A percentile compares a stretch with the other conserved stretches of the same genome.
phyloP scores from a whole-genome alignment of 2,888 invertebrate genomes.

The Rhamphomyia laevipes region DNA sequence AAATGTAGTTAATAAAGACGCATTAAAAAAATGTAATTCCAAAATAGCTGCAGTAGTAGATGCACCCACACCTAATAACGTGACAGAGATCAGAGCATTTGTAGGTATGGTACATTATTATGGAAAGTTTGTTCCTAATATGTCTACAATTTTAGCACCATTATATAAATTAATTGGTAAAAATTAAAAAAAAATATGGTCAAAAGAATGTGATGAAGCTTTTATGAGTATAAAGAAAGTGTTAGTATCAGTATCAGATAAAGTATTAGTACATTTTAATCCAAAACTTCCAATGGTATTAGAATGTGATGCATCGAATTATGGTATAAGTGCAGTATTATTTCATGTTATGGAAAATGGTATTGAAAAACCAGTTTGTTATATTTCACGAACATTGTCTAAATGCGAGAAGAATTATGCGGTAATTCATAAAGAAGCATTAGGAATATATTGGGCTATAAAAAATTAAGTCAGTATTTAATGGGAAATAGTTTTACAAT shows the following conservation, averaged over 20 bases:
- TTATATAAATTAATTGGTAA: no score
- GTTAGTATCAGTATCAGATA: slow-evolving; percentile 5
- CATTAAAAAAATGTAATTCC: slow-evolving; percentile 14
- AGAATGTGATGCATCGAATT: slow-evolving; percentile 3
- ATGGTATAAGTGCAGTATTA: background rate
- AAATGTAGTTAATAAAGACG: slow-evolving; percentile 16
- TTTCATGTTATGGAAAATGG: background rate
- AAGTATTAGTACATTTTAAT: slow-evolving; percentile 8
- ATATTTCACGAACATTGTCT: background rate
- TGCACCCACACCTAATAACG: slow-evolving; percentile 15
- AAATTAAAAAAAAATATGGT: no score
- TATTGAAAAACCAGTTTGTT: background rate
- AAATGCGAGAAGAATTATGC: background rate
- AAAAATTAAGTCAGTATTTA: slow-evolving; percentile 16
- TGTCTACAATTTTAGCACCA: background rate
- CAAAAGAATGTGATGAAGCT: background rate
- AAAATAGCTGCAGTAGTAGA: slow-evolving; percentile 17
- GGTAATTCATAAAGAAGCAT: background rate
- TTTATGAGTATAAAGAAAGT: slow-evolving; percentile 7
- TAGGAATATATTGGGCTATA: slow-evolving; percentile 1
- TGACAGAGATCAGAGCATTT: slow-evolving; percentile 18
- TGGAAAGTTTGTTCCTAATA: slow-evolving; percentile 22
- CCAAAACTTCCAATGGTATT: slow-evolving; percentile 7
- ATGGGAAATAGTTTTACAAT: slow-evolving; percentile 6
- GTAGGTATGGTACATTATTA: slow-evolving; percentile 28